Evolutionary conservation across 2,888 invertebrate genomes (phyloP), one percentile per base, ranked within the genome.

Genomic region (Dryococelus australis): DNA sequence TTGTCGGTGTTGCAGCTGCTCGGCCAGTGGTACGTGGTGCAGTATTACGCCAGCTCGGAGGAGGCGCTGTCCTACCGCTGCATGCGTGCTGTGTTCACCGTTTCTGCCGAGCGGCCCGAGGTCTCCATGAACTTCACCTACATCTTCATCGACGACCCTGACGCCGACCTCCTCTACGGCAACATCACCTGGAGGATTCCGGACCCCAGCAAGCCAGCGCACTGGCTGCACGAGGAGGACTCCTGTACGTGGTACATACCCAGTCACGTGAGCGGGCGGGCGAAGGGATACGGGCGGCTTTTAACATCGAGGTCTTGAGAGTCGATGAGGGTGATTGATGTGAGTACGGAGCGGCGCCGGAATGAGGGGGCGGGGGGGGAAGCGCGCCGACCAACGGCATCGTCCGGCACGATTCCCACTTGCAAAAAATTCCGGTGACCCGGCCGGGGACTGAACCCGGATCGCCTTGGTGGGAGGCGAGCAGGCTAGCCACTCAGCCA

Each of bases 121-220:
- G 95, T 97, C 85, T 97, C 96, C 0, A 97, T 98, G 97, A 97
- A 97, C 92, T 97, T 97, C 92, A 97, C 97, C 1, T 98, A 97
- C 92, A 96, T 96, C 87, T 98, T 96, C 90, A 96, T 95, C 0
- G 97, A 97, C 91, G 97, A 97, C 92, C 97, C 97, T 0, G 92
- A 96, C 10, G 96, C 96, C 43, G 97, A 97, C 92, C 95, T 95
- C 88, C 94, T 97, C 12, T 94, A 95, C 83, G 97, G 97, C 0
- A 98, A 97, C 91, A 97, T 98, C 89, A 97, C 97, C 0, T 98
- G 97, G 97, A 94, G 94, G 90, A 96, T 97, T 88, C 96, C 96
- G 0, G 95, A 96, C 90, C 92, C 95, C 86, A 94, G 94, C 87
- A 93, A 95, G 87, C 97, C 97, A 0, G 97, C 97, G 0, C 97